A percentile compares a stretch with the other conserved stretches of the same genome.
phyloP scores from a whole-genome alignment of 1,140 invertebrate genomes.

The Euborellia annulipes region DNA sequence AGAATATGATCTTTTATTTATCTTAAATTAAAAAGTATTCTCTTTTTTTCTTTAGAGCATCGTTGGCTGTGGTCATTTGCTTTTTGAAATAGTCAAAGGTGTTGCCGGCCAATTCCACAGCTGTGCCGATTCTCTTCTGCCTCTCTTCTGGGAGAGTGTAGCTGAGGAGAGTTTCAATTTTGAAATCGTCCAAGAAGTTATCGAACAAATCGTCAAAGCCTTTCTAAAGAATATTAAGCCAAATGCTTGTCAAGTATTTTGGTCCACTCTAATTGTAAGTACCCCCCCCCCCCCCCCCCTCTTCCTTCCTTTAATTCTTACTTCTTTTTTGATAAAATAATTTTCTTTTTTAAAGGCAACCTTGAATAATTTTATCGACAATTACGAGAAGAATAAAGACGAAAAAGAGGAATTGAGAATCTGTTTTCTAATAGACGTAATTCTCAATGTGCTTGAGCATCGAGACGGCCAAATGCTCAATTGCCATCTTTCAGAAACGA shows the following conservation, averaged over 20 bases:
- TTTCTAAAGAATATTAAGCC: constrained; percentile 37
- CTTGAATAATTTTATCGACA: background rate
- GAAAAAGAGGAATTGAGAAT: too few relatives aligned
- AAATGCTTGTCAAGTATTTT: constrained; percentile 42
- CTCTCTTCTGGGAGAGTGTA: constrained; percentile 41
- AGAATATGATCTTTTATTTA: too few relatives aligned
- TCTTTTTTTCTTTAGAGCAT: constrained; percentile 34
- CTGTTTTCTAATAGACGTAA: constrained; percentile 31
- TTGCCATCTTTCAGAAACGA: constrained; percentile 34
- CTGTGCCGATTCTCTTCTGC: constrained; percentile 45
- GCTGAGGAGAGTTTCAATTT: constrained; percentile 33
- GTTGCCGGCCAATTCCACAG: constrained; percentile 68
- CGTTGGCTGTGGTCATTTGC: constrained; percentile 57
- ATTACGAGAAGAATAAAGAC: background rate
- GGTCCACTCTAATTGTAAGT: constrained; percentile 29
- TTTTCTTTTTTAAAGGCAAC: too few relatives aligned
- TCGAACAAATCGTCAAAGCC: constrained; percentile 40
- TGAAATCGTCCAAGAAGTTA: constrained; percentile 40
- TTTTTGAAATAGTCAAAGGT: constrained; percentile 75
- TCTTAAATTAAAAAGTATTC: constrained; percentile 5
- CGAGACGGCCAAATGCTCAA: constrained; percentile 43
- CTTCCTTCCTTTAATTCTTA: too few relatives aligned
- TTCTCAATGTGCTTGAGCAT: constrained; percentile 40
- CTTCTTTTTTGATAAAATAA: too few relatives aligned
- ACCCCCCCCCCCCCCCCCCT: too few relatives aligned